Percentiles rank a stretch among this genome's conserved stretches.
These are phyloP conservation scores for Polypterus senegalus DNA, from an alignment of 2,113 vertebrate species.

Conservation along the genomic window DNA sequence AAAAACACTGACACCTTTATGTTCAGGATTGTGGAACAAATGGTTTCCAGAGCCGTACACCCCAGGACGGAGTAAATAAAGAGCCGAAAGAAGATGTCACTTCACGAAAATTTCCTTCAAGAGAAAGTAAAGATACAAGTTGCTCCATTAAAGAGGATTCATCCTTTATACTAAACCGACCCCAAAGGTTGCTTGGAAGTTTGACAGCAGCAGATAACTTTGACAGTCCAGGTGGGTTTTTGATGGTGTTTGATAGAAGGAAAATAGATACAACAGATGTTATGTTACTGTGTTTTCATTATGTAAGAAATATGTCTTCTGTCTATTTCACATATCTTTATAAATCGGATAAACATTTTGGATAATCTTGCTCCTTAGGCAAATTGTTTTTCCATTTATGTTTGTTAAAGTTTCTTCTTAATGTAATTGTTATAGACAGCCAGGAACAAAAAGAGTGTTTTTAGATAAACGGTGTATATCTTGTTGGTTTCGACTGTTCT, in stretches of 20 bases:
- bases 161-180: conserved; percentile 30
- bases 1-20: conserved; percentile 15
- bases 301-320: too few species aligned
- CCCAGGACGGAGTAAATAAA: conserved; percentile 32
- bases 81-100: conserved; percentile 30
- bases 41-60: conserved; percentile 41
- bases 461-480: too few species aligned
- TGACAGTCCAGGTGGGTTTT: conserved; percentile 46
- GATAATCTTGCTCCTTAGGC: too few species aligned
- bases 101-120: conserved; percentile 5
- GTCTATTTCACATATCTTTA: too few species aligned
- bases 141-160: conserved; percentile 26
- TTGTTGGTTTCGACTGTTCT: too few species aligned
- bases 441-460: too few species aligned
- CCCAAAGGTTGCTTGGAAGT: conserved; percentile 24
- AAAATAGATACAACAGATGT: too few species aligned
- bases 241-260: background rate
- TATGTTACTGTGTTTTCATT: too few species aligned
- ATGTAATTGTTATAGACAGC: too few species aligned
- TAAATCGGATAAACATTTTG: too few species aligned
- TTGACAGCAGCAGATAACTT: conserved; percentile 15
- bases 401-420: too few species aligned
- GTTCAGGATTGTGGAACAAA: conserved; percentile 56
- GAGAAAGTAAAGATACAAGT: conserved; percentile 18
- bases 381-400: too few species aligned